A percentile compares a stretch with the other conserved stretches of the same genome.
phyloP scores from a whole-genome alignment of 2,113 vertebrate genomes.

The Campylomormyrus tamandua region DNA sequence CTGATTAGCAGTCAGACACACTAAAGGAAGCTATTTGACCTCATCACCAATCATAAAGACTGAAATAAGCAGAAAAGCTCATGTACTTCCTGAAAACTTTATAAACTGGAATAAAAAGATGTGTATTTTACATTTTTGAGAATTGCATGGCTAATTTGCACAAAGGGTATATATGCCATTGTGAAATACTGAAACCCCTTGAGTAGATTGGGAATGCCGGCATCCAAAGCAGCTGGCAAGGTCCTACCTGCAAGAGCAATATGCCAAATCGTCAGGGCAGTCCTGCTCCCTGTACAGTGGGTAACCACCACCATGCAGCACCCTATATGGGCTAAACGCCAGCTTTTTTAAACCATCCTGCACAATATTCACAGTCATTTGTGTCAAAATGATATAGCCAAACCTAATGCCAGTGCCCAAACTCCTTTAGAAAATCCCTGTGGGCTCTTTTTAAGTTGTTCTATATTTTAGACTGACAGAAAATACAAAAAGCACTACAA shows the following conservation, averaged over 20 bases:
- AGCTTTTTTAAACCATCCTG: background rate
- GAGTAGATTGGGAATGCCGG: background rate
- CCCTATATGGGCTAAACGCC: background rate
- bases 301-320: background rate
- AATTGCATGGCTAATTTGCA: background rate
- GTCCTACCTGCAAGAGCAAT: background rate
- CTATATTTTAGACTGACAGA: background rate
- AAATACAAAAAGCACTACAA: background rate
- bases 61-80: background rate
- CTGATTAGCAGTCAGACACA: background rate
- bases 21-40: background rate
- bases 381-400: background rate
- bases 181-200: background rate
- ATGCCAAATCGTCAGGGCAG: background rate
- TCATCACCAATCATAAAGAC: background rate
- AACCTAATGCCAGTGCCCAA: background rate
- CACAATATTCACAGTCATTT: background rate
- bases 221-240: background rate
- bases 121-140: background rate
- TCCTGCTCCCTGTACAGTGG: background rate
- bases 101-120: background rate
- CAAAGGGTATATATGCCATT: background rate
- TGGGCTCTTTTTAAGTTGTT: background rate
- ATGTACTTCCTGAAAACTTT: background rate
- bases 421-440: background rate